Conservation (phyloP, 2,888 invertebrate species). For the Epinotia brunnichana region DNA sequence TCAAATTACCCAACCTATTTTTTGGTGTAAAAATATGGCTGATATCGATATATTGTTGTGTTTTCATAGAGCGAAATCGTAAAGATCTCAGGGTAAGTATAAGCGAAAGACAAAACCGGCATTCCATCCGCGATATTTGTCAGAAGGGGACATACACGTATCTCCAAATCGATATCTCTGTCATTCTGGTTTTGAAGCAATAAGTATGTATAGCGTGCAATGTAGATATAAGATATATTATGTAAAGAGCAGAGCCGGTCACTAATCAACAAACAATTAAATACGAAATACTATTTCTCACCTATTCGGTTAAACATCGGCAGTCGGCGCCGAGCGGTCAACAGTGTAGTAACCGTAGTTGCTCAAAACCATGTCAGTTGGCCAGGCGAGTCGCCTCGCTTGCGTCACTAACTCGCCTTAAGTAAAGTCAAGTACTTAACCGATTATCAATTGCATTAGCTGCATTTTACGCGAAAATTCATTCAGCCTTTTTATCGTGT, state of each 20-base stretch:
- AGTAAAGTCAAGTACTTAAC: conserved; percentile 5
- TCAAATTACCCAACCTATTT: too few relatives aligned
- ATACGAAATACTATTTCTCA: conserved; percentile 4
- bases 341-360: conserved; percentile 36
- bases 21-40: too few relatives aligned
- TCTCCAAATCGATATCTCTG: too few relatives aligned
- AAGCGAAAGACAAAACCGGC: too few relatives aligned
- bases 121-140: too few relatives aligned
- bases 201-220: too few relatives aligned
- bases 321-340: conserved; percentile 19
- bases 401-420: conserved; percentile 27
- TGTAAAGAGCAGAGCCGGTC: not conserved
- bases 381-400: conserved; percentile 35
- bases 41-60: too few relatives aligned
- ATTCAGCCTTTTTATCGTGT: not conserved
- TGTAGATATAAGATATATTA: too few relatives aligned
- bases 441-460: conserved; percentile 24
- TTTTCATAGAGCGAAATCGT: too few relatives aligned
- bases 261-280: conserved; percentile 11
- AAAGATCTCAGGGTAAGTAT: too few relatives aligned
- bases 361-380: conserved; percentile 41
- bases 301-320: conserved; percentile 9
- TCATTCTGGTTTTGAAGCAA: too few relatives aligned
- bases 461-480: conserved; percentile 17
- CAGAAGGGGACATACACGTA: too few relatives aligned